phyloP scores from a whole-genome alignment of 2,888 invertebrate species.

The Petrophora chlorosata region DNA sequence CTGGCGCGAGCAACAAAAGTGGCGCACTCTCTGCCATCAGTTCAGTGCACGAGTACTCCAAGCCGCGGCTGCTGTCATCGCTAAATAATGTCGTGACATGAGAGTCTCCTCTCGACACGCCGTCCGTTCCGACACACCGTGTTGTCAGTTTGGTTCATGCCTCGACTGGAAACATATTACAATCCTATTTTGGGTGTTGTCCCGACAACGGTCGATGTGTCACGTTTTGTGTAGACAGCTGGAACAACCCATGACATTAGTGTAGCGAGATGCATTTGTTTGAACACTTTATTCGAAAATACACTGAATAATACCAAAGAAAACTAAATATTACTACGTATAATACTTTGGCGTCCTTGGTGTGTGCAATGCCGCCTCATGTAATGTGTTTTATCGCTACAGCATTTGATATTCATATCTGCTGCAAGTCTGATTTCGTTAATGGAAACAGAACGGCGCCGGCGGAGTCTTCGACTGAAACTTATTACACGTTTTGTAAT shows the following conservation, averaged over 20 bases:
- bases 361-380: no score
- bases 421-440: conserved; percentile 17
- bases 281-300: no score
- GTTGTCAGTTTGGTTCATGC: conserved; percentile 29
- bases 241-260: neutral
- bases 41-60: conserved; percentile 20
- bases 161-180: conserved; percentile 20
- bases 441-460: conserved; percentile 29
- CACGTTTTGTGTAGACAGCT: neutral
- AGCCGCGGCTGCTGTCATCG: conserved; percentile 38
- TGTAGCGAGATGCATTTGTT: neutral
- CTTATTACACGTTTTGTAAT: conserved; percentile 26
- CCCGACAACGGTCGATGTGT: neutral
- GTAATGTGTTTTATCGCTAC: no score
- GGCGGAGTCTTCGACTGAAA: conserved; percentile 10
- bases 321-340: no score
- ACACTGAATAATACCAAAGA: no score
- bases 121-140: conserved; percentile 10
- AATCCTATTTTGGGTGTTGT: conserved; percentile 5
- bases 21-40: conserved; percentile 23
- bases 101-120: conserved; percentile 12
- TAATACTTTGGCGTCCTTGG: no score
- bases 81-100: conserved; percentile 39
- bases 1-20: conserved; percentile 19
- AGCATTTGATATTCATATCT: neutral